These are phyloP conservation scores for Gnathonemus echidnorhynchus DNA, from an alignment of 2,113 vertebrate species.

Conservation along the genomic window DNA sequence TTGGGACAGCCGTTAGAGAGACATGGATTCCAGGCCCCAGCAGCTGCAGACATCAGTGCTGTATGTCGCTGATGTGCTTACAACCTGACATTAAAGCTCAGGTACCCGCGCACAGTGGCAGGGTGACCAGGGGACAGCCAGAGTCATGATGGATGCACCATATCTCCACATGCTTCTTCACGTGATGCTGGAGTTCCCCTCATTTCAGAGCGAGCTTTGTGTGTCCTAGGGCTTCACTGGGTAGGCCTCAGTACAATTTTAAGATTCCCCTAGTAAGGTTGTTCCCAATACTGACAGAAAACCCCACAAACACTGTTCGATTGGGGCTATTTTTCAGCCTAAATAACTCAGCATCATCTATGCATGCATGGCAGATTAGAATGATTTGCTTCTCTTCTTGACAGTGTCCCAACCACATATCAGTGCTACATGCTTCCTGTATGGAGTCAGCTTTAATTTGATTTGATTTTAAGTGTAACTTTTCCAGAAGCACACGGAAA, in stretches of 20 bases:
- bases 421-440: neutral
- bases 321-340: neutral
- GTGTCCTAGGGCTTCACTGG: neutral
- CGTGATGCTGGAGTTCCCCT: neutral
- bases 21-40: neutral
- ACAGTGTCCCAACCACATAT: neutral
- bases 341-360: conserved; percentile 25
- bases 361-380: neutral
- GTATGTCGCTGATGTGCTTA: neutral
- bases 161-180: conserved; percentile 28
- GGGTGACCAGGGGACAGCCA: neutral
- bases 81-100: neutral
- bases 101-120: neutral
- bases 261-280: neutral
- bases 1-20: neutral
- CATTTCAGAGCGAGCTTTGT: neutral
- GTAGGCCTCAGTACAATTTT: neutral
- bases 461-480: neutral
- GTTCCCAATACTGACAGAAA: neutral
- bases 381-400: neutral
- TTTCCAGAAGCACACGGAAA: neutral
- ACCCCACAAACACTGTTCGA: neutral
- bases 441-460: neutral
- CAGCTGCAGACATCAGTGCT: neutral
- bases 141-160: neutral